These are phyloP conservation scores for Leptestheria dahalacensis DNA, from an alignment of 1,140 invertebrate genomes.

Conservation along the genomic window DNA sequence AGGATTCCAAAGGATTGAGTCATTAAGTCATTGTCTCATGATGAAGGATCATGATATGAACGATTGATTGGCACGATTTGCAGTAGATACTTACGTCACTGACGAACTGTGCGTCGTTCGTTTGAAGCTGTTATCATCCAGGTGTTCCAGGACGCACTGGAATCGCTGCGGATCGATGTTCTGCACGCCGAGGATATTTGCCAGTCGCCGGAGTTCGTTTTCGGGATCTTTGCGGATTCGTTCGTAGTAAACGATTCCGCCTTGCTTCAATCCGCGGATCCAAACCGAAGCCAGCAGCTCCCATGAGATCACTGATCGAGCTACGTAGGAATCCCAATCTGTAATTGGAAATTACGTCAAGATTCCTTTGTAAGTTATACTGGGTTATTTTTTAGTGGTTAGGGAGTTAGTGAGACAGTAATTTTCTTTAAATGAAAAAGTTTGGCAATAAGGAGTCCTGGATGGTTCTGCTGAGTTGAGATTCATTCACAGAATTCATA, in stretches of 20 bases:
- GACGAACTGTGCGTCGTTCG: not conserved
- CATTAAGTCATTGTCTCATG: no score
- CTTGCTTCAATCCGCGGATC: not conserved
- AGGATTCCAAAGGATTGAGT: no score
- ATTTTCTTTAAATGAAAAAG: not conserved
- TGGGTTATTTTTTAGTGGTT: not conserved
- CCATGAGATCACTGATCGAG: not conserved
- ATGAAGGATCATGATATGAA: no score
- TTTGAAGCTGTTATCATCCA: conserved; percentile 3
- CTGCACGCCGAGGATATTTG: not conserved
- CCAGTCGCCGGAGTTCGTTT: not conserved
- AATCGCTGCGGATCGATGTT: not conserved
- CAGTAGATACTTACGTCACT: no score
- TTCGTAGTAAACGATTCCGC: conserved; percentile 8
- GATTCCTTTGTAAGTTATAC: no score
- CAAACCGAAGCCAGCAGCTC: not conserved
- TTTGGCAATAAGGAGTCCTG: no score
- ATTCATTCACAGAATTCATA: no score
- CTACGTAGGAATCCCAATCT: conserved; percentile 2
- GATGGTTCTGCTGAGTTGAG: no score
- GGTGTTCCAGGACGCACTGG: conserved; percentile 1
- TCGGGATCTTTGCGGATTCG: not conserved
- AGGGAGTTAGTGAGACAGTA: no score
- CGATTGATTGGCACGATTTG: no score
- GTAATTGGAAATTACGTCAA: no score